Evolutionary conservation across 2,113 vertebrate genomes (phyloP).

Genomic region (Pseudorhombus dupliciocellatus): DNA sequence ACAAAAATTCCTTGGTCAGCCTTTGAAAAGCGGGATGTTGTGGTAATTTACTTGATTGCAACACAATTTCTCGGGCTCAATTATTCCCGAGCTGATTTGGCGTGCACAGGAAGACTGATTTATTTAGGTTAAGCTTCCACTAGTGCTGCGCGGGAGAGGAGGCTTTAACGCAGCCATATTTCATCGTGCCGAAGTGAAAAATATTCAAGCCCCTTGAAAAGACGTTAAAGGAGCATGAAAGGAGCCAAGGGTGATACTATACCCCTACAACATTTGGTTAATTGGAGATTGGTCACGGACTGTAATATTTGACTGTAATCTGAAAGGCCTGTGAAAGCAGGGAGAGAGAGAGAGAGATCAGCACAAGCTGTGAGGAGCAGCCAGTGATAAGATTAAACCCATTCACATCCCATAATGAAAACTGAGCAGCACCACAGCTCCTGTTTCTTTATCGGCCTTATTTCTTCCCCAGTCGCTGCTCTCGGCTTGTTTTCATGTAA

Average conservation of each 20-base stretch:
- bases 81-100: slow-evolving; percentile 68
- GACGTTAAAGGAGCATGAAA: slow-evolving; percentile 76
- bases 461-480: slow-evolving; percentile 58
- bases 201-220: slow-evolving; percentile 73
- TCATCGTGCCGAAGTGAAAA: slow-evolving; percentile 67
- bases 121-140: slow-evolving; percentile 82
- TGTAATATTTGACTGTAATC: slow-evolving; percentile 83
- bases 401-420: slow-evolving; percentile 61
- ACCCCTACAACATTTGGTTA: slow-evolving; percentile 82
- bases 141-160: slow-evolving; percentile 49
- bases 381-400: slow-evolving; percentile 78
- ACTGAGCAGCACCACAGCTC: slow-evolving; percentile 51
- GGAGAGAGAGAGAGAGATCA: slow-evolving; percentile 55
- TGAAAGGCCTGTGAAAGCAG: slow-evolving; percentile 78
- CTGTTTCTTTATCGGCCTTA: slow-evolving; percentile 58
- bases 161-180: slow-evolving; percentile 71
- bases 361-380: slow-evolving; percentile 75
- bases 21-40: slow-evolving; percentile 48
- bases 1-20: slow-evolving; percentile 67
- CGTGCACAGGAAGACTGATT: slow-evolving; percentile 78
- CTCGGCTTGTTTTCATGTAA: slow-evolving; percentile 63
- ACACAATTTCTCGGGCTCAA: slow-evolving; percentile 64
- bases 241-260: slow-evolving; percentile 78
- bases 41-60: slow-evolving; percentile 69
- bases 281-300: slow-evolving; percentile 83